Base-by-base conservation (phyloP, 2,113 vertebrate species). In the Gasterosteus aculeatus region DNA sequence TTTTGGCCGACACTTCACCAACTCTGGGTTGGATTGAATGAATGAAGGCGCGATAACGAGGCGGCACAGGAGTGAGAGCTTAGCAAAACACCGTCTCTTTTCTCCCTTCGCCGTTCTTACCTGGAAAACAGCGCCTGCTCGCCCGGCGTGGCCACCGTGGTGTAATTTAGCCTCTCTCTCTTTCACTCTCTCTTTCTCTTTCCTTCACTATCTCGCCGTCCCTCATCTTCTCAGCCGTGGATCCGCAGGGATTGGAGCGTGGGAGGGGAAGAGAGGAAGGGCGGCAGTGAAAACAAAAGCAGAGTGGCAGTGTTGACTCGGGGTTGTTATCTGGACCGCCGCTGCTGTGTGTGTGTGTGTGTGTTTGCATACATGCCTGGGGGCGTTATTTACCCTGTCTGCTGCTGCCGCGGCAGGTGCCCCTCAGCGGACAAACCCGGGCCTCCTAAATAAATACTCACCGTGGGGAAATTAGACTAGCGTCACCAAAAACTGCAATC, bases 231-330 rank as follows among this genome's bases (percentile, higher is more conserved):
- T 84, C 89, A 82, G 76, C 54, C 33, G 73, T 62, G 44, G 83
- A 84, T 83, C 87, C 38, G 26, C 73, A 49, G 83, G 79, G 85
- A 83, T 66, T 72, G 72, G 81, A 80, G 76, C 79, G 87, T 84
- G 80, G 87, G 85, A 68, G 81, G 86, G 74, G 39, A 80, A 69
- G 51, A 82, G 77, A 77, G 66, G 69, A 72, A 80, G 76, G 81
- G 72, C 77, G 78, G 78, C 69, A 81, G 85, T 77, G 80, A 88
- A 90, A 90, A 91, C 89, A 89, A 89, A 88, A 90, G 86, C 80
- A 47, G 57, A 83, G 76, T 81, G 87, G 75, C 89, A 74, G 59
- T 90, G 88, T 92, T 87, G 87, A 92, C 86, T 91, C 75, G 84
- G 84, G 87, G 75, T 73, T 87, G 81, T 91, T 89, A 90, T 91